Evolutionary conservation across 2,797 vertebrate genomes (phyloP).

Genomic region (Anguilla marmorata): DNA sequence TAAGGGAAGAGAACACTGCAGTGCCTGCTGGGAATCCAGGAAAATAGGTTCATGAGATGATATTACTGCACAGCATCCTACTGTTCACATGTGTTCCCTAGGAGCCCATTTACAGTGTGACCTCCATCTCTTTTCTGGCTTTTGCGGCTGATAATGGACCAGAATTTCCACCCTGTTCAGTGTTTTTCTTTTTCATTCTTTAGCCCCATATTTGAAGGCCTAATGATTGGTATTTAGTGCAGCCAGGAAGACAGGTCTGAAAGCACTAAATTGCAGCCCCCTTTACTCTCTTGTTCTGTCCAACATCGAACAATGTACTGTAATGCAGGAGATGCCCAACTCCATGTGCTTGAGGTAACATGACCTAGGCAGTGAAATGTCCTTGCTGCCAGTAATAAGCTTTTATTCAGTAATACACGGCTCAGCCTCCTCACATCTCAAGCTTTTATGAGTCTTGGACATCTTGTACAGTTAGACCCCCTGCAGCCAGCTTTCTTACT

Average conservation of each 20-base stretch:
- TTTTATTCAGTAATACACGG: neutral
- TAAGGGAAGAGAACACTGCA: neutral
- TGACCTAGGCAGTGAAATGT: slow-evolving; percentile 20
- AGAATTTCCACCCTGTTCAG: slow-evolving; percentile 47
- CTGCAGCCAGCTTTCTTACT: neutral
- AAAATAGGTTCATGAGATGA: slow-evolving; percentile 40
- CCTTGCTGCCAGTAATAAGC: neutral
- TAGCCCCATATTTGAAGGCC: slow-evolving; percentile 49
- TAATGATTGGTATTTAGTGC: slow-evolving; percentile 60
- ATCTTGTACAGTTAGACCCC: neutral
- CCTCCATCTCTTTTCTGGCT: slow-evolving; percentile 40
- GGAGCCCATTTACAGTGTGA: slow-evolving; percentile 37
- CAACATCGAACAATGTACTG: neutral
- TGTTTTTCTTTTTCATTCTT: slow-evolving; percentile 49
- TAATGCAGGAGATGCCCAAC: neutral
- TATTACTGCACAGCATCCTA: slow-evolving; percentile 49
- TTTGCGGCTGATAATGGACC: slow-evolving; percentile 56
- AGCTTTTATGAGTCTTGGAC: neutral
- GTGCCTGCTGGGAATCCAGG: slow-evolving; percentile 36
- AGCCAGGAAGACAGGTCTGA: slow-evolving; percentile 55
- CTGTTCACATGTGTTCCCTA: slow-evolving; percentile 52
- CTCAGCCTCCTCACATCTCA: neutral
- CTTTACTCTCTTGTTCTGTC: slow-evolving; percentile 18
- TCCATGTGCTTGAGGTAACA: slow-evolving; percentile 14
- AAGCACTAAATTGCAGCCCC: slow-evolving; percentile 51